phyloP scores from a whole-genome alignment of 2,113 vertebrate genomes.

The Argyrosomus japonicus region DNA sequence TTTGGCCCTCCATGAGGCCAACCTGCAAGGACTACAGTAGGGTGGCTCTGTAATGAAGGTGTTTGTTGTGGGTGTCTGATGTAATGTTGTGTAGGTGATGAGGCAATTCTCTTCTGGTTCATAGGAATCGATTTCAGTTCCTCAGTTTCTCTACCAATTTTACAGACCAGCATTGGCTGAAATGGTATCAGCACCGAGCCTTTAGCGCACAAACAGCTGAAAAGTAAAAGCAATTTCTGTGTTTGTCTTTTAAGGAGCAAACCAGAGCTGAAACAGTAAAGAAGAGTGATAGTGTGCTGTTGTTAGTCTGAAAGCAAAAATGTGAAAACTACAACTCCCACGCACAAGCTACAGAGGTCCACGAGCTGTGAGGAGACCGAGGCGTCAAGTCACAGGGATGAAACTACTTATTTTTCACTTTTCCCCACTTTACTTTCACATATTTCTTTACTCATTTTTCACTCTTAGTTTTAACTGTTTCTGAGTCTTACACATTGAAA shows the following conservation, averaged over 20 bases:
- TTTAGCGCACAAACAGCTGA: constrained; percentile 3
- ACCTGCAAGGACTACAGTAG: constrained; percentile 1
- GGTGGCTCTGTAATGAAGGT: constrained; percentile 45
- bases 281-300: constrained; percentile 25
- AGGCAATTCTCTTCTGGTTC: constrained; percentile 57
- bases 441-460: neutral
- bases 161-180: constrained; percentile 7
- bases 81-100: constrained; percentile 44
- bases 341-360: constrained; percentile 35
- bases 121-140: constrained; percentile 54
- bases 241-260: constrained; percentile 41
- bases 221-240: constrained; percentile 57
- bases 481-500: neutral
- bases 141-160: constrained; percentile 38
- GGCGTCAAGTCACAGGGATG: constrained; percentile 13
- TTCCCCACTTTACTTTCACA: neutral
- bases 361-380: constrained; percentile 35
- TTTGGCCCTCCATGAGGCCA: constrained; percentile 15
- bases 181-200: constrained; percentile 25
- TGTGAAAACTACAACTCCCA: constrained; percentile 53
- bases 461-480: neutral
- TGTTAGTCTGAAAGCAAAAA: constrained; percentile 43
- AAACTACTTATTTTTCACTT: constrained; percentile 23
- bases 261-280: constrained; percentile 37
- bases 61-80: constrained; percentile 56